Conservation (phyloP, 1,140 invertebrate species). For the Carposina sasakii region DNA sequence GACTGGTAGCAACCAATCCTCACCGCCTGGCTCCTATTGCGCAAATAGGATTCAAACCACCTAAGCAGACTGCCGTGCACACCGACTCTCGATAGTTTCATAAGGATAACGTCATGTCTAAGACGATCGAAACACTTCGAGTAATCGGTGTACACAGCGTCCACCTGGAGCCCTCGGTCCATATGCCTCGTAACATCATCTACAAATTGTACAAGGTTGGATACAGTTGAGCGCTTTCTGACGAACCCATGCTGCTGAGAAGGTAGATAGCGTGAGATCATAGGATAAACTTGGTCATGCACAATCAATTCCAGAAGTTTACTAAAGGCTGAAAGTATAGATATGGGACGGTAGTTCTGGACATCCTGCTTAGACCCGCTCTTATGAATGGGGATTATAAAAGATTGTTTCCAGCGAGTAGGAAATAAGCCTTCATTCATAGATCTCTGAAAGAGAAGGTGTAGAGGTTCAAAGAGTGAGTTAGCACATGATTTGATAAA, state of each 20-base stretch:
- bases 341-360: neutral
- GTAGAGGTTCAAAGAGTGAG: neutral
- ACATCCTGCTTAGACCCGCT: neutral
- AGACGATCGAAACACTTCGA: slow-evolving; percentile 14
- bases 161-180: slow-evolving; percentile 4
- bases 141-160: slow-evolving; percentile 15
- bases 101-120: neutral
- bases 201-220: neutral
- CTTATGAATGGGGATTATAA: neutral
- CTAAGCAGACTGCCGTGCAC: slow-evolving; percentile 1
- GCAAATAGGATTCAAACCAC: slow-evolving; percentile 4
- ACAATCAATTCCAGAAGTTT: slow-evolving; percentile 2
- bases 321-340: neutral
- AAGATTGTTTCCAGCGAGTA: neutral
- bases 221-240: neutral
- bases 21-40: neutral
- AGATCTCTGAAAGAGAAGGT: neutral
- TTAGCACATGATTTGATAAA: neutral
- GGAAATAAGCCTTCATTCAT: neutral
- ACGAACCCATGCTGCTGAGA: neutral
- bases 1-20: neutral
- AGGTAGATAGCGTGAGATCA: neutral
- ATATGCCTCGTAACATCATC: neutral
- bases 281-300: neutral
- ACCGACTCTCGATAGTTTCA: neutral